phyloP scores from a whole-genome alignment of 2,797 vertebrate genomes.

The Gymnoscopelus braueri region DNA sequence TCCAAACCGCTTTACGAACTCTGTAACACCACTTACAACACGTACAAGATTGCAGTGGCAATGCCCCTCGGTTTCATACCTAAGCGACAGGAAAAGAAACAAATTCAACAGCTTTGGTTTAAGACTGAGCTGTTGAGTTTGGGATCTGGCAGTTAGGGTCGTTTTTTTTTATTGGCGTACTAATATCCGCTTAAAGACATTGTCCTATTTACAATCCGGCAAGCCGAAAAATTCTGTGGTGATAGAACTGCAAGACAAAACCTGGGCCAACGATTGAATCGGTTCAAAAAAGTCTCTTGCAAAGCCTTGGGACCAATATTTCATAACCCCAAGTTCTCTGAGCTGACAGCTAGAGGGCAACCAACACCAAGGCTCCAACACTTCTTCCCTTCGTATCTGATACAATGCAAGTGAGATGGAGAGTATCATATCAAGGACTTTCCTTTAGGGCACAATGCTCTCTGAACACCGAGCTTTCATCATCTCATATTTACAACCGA shows the following conservation, averaged over 20 bases:
- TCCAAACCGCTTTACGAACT: slow-evolving; percentile 43
- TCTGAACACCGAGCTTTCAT: slow-evolving; percentile 68
- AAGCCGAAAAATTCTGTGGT: no score
- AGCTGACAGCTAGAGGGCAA: slow-evolving; percentile 86
- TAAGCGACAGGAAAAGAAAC: slow-evolving; percentile 15
- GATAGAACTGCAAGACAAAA: no score
- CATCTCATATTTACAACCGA: slow-evolving; percentile 75
- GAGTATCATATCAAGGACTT: slow-evolving; percentile 65
- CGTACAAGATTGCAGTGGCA: slow-evolving; percentile 15
- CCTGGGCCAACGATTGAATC: not conserved
- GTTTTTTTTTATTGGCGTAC: slow-evolving; percentile 1
- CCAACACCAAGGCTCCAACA: slow-evolving; percentile 73
- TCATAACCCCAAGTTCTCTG: slow-evolving; percentile 64
- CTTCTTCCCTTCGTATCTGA: slow-evolving; percentile 55
- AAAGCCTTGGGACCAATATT: slow-evolving; percentile 42
- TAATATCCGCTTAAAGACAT: not conserved
- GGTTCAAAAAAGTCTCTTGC: slow-evolving; percentile 8
- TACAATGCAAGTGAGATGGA: slow-evolving; percentile 50
- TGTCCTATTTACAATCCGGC: no score
- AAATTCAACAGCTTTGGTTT: slow-evolving; percentile 21
- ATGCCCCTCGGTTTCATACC: not conserved
- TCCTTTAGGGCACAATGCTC: slow-evolving; percentile 47
- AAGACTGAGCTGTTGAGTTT: slow-evolving; percentile 11
- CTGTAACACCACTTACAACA: slow-evolving; percentile 8
- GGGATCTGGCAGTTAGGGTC: slow-evolving; percentile 5